Evolutionary conservation across 1,140 invertebrate species (phyloP).

Genomic region (Hyphantria cunea): DNA sequence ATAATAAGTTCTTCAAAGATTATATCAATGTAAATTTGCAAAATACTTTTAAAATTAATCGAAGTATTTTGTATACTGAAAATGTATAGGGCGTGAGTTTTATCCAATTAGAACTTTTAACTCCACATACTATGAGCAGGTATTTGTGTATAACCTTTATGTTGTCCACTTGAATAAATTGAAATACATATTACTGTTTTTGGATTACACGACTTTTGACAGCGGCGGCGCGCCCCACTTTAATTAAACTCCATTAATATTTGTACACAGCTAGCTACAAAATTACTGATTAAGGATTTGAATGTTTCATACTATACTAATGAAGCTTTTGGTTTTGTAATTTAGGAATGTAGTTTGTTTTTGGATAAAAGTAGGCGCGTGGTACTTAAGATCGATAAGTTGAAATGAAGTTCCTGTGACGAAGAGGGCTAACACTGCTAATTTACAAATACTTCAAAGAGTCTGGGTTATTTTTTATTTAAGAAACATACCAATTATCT

Average conservation of each 20-base stretch:
- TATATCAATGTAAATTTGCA: constrained; percentile 1
- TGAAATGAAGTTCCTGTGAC: no score
- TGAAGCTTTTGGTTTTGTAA: not conserved
- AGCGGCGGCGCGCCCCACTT: constrained; percentile 18
- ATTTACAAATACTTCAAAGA: no score
- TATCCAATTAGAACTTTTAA: constrained; percentile 10
- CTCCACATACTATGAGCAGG: no score
- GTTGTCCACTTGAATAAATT: constrained; percentile 37
- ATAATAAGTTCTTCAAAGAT: no score
- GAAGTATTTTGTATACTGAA: constrained; percentile 8
- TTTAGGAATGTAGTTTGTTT: not conserved
- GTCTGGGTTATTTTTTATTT: no score
- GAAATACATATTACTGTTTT: constrained; percentile 39
- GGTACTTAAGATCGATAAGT: no score
- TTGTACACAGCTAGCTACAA: constrained; percentile 28
- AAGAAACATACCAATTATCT: no score
- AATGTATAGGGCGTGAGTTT: not conserved
- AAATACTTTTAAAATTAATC: not conserved
- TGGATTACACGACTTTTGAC: constrained; percentile 29
- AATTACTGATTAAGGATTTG: constrained; percentile 32
- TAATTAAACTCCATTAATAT: constrained; percentile 35
- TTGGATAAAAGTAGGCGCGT: no score
- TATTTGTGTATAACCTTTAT: constrained; percentile 19
- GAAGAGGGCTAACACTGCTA: no score
- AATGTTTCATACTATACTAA: constrained; percentile 24